Percentiles rank a stretch among this genome's conserved stretches.
phyloP scores from a whole-genome alignment of 2,113 vertebrate species.

The Psammodynastes pulverulentus region DNA sequence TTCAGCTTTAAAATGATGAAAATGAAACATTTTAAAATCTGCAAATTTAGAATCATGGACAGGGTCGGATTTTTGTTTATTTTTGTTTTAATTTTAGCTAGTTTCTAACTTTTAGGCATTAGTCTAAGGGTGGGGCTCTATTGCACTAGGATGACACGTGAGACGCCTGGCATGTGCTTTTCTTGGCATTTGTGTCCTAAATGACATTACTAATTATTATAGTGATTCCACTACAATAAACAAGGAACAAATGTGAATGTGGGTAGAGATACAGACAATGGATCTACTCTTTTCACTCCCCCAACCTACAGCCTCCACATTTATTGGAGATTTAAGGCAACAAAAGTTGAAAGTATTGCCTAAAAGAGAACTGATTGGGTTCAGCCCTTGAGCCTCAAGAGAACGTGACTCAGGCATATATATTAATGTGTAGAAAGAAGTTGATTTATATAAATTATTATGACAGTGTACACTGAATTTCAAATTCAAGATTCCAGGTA shows the following conservation, averaged over 20 bases:
- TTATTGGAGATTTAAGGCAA: neutral
- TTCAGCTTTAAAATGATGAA: neutral
- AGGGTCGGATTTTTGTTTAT: neutral
- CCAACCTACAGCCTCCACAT: neutral
- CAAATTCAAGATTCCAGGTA: neutral
- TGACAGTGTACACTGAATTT: neutral
- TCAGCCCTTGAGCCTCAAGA: neutral
- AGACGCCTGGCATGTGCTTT: neutral
- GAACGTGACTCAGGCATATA: neutral
- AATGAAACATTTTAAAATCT: neutral
- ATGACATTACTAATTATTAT: neutral
- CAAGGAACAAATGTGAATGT: neutral
- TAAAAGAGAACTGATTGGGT: neutral
- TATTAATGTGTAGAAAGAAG: neutral
- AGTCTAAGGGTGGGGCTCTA: constrained; percentile 21
- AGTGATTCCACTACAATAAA: neutral
- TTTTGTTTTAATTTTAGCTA: neutral
- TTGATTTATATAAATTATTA: neutral
- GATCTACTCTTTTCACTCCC: neutral
- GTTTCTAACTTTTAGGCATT: neutral
- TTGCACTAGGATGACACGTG: neutral
- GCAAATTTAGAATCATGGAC: neutral
- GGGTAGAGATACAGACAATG: neutral
- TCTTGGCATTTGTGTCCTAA: neutral
- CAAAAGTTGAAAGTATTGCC: neutral